Base-by-base conservation (phyloP, 2,113 vertebrate species). In the Pteropus alecto region DNA sequence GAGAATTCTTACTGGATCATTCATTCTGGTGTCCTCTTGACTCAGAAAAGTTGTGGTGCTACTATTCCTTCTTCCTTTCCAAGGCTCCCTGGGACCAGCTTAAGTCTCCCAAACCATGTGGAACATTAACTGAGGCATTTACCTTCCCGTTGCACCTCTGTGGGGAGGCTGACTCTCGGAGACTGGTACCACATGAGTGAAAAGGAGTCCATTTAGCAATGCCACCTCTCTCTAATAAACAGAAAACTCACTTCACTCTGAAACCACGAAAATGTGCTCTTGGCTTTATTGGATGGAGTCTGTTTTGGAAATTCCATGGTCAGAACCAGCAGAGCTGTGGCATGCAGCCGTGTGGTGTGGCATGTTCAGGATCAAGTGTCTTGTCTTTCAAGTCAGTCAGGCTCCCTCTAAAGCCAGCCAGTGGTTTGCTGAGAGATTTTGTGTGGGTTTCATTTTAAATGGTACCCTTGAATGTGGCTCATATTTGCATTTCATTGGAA, bases 211-310 rank as follows among this genome's bases (percentile, higher is more conserved):
- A 28, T 76, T 73, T 76, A 84, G 84, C 43, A 48, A 7, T 48
- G 46, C 90, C 78, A 22, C 82, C 28, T 78, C 88, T 94, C 81
- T 86, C 71, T 84, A 93, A 87, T 95, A 95, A 90, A 88, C 61
- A 96, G 85, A 96, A 82, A 94, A 68, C 70, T 76, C 83, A 70
- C 89, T 97, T 95, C 78, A 70, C 68, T 83, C 82, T 15, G 14
- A 67, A 95, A 95, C 93, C 84, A 74, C 96, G 95, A 58, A 96
- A 97, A 96, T 97, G 87, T 70, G n/a, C 67, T 84, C 48, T 95
- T 94, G 83, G 92, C 94, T 96, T 79, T 74, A 58, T 67, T 54
- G 76, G 79, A 95, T 28, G 28, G 65, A 68, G 87, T 81, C 68
- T 95, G 68, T 90, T 97, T 92, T 93, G 79, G 92, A 97, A 97